phyloP scores from a whole-genome alignment of 37 sponge, comb jelly and placozoan species.

The Chondrosia reniformis region DNA sequence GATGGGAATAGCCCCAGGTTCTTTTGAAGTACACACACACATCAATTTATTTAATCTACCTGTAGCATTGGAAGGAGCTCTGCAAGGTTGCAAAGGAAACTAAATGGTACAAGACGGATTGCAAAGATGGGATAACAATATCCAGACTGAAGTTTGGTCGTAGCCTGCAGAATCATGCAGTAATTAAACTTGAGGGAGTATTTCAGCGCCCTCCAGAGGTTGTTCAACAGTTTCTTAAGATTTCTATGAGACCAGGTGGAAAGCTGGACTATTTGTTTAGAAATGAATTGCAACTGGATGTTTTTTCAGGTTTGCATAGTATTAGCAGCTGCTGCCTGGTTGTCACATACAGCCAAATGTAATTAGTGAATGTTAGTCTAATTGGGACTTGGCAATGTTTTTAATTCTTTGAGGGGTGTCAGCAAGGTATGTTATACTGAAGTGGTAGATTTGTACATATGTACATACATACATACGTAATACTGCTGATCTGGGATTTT shows the following conservation, averaged over 20 bases:
- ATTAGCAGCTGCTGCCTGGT: background rate
- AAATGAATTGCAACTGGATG: conserved; percentile 60
- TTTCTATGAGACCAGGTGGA: conserved; percentile 72
- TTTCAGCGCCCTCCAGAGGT: conserved; percentile 34
- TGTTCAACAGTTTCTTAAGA: conserved; percentile 66
- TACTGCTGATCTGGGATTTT: too few species aligned
- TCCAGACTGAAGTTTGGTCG: conserved; percentile 70
- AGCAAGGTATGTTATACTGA: too few species aligned
- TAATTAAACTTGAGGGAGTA: conserved; percentile 73
- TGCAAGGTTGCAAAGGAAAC: conserved; percentile 31
- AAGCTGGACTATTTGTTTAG: conserved; percentile 88
- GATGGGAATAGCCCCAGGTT: too few species aligned
- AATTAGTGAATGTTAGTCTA: too few species aligned
- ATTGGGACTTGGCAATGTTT: too few species aligned
- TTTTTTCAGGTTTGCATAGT: conserved; percentile 41
- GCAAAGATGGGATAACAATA: conserved; percentile 69
- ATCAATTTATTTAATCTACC: too few species aligned
- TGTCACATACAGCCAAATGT: background rate
- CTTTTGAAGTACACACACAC: too few species aligned
- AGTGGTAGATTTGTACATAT: too few species aligned
- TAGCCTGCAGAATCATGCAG: conserved; percentile 35
- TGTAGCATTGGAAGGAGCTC: conserved; percentile 64
- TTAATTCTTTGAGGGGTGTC: too few species aligned
- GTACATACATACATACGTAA: too few species aligned
- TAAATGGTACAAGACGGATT: conserved; percentile 60